Conservation (phyloP, 1,140 invertebrate species). For the Neelides sp. region DNA sequence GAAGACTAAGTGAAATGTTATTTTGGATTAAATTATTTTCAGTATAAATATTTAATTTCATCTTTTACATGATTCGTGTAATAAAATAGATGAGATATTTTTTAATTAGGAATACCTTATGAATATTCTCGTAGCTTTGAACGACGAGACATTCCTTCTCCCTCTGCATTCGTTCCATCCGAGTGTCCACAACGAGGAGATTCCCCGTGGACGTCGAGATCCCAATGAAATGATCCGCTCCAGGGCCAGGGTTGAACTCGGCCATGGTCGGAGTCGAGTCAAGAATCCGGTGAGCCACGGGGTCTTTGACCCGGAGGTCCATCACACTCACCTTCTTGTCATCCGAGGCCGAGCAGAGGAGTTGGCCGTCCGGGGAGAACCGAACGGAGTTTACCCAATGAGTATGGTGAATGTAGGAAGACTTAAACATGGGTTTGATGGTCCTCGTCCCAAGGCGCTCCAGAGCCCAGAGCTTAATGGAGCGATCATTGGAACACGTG, state of each 20-base stretch:
- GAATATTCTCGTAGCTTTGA: conserved; percentile 21
- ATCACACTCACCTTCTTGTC: conserved; percentile 19
- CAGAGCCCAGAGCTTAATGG: conserved; percentile 22
- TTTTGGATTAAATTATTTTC: too few species aligned
- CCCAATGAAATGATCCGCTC: conserved; percentile 14
- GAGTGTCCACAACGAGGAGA: conserved; percentile 18
- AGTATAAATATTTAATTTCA: too few species aligned
- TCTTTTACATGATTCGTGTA: too few species aligned
- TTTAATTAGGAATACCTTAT: too few species aligned
- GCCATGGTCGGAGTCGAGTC: conserved; percentile 12
- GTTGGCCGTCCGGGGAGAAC: conserved; percentile 16
- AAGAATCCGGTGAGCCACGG: neutral
- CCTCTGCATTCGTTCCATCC: conserved; percentile 10
- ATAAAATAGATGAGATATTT: too few species aligned
- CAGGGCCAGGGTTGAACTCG: conserved; percentile 22
- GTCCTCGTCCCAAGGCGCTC: conserved; percentile 2
- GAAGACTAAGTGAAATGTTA: too few species aligned
- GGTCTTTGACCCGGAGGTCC: conserved; percentile 11
- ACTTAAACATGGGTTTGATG: neutral
- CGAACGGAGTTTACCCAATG: conserved; percentile 28
- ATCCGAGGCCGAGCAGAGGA: conserved; percentile 16
- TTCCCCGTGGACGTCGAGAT: conserved; percentile 7
- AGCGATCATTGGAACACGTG: conserved; percentile 21
- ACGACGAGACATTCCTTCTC: too few species aligned
- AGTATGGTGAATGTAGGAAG: conserved; percentile 12